Evolutionary conservation across 2,797 vertebrate genomes (phyloP).

Genomic region (Falco columbarius): DNA sequence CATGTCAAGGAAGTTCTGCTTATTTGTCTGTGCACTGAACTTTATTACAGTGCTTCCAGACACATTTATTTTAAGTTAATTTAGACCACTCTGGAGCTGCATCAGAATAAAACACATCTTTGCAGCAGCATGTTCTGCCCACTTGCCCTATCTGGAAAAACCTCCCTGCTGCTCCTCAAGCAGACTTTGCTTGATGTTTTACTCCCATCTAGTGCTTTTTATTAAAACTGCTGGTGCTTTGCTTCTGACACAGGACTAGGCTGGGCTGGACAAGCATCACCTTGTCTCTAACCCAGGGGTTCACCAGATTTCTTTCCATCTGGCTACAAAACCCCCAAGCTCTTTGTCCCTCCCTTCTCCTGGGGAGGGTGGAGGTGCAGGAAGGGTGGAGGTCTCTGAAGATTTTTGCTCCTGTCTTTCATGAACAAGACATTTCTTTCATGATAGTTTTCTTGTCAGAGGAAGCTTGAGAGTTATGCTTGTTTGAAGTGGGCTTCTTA

Average conservation of each 20-base stretch:
- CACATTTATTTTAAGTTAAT: conserved; percentile 23
- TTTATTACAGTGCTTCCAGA: conserved; percentile 28
- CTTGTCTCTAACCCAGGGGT: neutral
- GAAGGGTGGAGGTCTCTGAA: neutral
- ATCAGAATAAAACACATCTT: neutral
- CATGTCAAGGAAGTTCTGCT: neutral
- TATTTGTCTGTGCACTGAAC: neutral
- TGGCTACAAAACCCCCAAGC: neutral
- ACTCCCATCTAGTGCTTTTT: conserved; percentile 68
- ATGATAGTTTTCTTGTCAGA: neutral
- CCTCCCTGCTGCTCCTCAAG: neutral
- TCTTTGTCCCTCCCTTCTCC: neutral
- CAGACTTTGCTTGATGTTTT: conserved; percentile 42
- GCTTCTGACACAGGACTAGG: neutral
- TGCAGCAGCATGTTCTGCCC: neutral
- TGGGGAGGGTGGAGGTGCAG: neutral
- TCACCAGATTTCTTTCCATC: neutral
- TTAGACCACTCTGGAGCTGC: neutral
- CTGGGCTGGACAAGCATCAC: neutral
- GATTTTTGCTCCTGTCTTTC: neutral
- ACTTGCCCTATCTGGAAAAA: neutral
- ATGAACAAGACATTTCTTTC: neutral
- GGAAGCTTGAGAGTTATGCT: neutral
- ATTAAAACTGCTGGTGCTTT: conserved; percentile 38
- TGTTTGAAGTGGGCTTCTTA: neutral